A percentile compares a stretch with the other conserved stretches of the same genome.
phyloP scores from a whole-genome alignment of 2,113 vertebrate genomes.

The Edolisoma coerulescens region DNA sequence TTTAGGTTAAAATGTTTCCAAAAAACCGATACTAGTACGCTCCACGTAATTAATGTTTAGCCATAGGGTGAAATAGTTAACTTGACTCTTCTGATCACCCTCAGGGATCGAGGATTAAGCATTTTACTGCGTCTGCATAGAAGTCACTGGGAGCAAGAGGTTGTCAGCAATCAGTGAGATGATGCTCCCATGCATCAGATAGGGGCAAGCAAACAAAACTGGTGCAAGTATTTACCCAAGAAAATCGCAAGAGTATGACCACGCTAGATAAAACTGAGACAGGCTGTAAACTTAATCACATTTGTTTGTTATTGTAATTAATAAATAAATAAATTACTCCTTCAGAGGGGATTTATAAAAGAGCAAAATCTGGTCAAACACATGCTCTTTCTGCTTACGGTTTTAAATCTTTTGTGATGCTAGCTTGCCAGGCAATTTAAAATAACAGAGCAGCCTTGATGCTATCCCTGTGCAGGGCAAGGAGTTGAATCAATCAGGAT shows the following conservation, averaged over 20 bases:
- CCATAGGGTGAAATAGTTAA: not conserved
- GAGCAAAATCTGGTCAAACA: not conserved
- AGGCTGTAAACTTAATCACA: not conserved
- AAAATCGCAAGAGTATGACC: not conserved
- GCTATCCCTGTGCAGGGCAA: not conserved
- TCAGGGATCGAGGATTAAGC: not conserved
- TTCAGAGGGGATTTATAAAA: not conserved
- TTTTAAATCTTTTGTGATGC: not conserved
- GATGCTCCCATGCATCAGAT: not conserved
- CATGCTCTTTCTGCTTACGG: not conserved
- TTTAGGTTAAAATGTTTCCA: not conserved
- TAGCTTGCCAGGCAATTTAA: not conserved
- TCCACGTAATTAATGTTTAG: not conserved
- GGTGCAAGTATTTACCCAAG: not conserved
- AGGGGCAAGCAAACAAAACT: not conserved
- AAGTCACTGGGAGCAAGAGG: not conserved
- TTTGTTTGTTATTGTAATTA: not conserved
- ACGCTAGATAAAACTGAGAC: not conserved
- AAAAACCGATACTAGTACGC: not conserved
- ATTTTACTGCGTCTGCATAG: not conserved
- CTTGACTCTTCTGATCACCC: not conserved
- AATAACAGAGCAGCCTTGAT: not conserved
- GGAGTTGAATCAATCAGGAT: constrained; percentile 41
- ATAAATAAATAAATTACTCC: not conserved
- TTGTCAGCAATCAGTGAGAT: not conserved